phyloP scores from a whole-genome alignment of 1,140 invertebrate genomes.

The Drosophila murphyi region DNA sequence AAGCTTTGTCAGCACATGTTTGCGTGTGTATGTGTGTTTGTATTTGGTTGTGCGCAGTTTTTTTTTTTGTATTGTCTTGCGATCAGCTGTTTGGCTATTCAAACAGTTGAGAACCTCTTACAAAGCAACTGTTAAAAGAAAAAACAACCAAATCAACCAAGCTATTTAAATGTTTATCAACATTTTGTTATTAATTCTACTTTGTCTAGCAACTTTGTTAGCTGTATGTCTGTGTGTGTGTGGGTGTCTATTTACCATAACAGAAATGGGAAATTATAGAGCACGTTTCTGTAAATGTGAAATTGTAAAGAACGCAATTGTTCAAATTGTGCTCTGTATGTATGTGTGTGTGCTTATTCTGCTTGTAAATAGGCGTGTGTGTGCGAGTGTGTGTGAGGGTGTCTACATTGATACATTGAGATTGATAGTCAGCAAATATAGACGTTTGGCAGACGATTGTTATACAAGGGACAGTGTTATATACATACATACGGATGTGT shows the following conservation, averaged over 20 bases:
- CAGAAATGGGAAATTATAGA: slow-evolving; percentile 58
- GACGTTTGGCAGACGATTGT: slow-evolving; percentile 55
- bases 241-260: slow-evolving; percentile 59
- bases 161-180: slow-evolving; percentile 15
- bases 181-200: slow-evolving; percentile 10
- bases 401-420: slow-evolving; percentile 30
- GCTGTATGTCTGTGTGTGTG: slow-evolving; percentile 31
- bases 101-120: slow-evolving; percentile 63
- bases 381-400: neutral
- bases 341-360: too few species aligned
- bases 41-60: slow-evolving; percentile 68
- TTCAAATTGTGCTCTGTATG: slow-evolving; percentile 22
- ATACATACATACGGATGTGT: neutral
- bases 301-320: slow-evolving; percentile 62
- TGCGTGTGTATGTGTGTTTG: slow-evolving; percentile 5
- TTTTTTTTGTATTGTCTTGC: slow-evolving; percentile 51
- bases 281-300: slow-evolving; percentile 58
- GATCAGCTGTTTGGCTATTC: slow-evolving; percentile 75
- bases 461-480: slow-evolving; percentile 44
- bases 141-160: slow-evolving; percentile 28
- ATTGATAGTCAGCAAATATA: slow-evolving; percentile 70
- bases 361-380: slow-evolving; percentile 5
- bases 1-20: slow-evolving; percentile 3
- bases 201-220: slow-evolving; percentile 10
- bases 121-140: slow-evolving; percentile 39